These are phyloP conservation scores for Schizopygopsis pylzovi DNA, from an alignment of 2,797 vertebrate species.

Conservation along the genomic window DNA sequence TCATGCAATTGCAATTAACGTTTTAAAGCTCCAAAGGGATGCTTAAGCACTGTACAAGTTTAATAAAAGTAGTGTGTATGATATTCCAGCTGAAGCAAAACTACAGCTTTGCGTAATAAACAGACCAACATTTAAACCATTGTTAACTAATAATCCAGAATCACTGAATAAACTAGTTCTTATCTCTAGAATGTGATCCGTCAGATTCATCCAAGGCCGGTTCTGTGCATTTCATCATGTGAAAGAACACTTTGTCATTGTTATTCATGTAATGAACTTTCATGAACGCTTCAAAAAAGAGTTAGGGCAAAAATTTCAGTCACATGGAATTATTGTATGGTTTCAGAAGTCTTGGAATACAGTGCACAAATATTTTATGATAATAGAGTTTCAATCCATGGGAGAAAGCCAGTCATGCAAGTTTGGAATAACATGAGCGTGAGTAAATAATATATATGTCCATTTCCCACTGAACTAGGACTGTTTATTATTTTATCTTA, in stretches of 20 bases:
- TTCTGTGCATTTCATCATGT: not conserved
- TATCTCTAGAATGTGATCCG: not conserved
- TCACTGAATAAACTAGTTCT: not conserved
- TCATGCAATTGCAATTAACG: not conserved
- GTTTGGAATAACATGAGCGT: not conserved
- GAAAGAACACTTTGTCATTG: not conserved
- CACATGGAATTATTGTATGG: not conserved
- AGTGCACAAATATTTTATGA: not conserved
- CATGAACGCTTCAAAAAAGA: not conserved
- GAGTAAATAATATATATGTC: not conserved
- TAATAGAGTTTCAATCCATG: not conserved
- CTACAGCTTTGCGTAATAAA: too few relatives aligned
- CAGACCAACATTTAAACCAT: not conserved
- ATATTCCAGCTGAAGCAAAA: not conserved
- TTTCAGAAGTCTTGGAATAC: constrained; percentile 21
- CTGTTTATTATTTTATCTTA: not conserved
- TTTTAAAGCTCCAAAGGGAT: not conserved
- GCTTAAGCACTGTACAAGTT: too few relatives aligned
- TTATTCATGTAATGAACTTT: constrained; percentile 6
- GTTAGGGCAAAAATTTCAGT: not conserved
- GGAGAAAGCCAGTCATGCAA: not conserved
- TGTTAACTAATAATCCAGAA: not conserved
- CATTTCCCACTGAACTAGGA: not conserved
- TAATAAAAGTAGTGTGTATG: not conserved
- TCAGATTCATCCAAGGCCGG: not conserved